A percentile compares a stretch with the other conserved stretches of the same genome.
Conservation (phyloP, 2,113 vertebrate species). For the Edolisoma coerulescens region DNA sequence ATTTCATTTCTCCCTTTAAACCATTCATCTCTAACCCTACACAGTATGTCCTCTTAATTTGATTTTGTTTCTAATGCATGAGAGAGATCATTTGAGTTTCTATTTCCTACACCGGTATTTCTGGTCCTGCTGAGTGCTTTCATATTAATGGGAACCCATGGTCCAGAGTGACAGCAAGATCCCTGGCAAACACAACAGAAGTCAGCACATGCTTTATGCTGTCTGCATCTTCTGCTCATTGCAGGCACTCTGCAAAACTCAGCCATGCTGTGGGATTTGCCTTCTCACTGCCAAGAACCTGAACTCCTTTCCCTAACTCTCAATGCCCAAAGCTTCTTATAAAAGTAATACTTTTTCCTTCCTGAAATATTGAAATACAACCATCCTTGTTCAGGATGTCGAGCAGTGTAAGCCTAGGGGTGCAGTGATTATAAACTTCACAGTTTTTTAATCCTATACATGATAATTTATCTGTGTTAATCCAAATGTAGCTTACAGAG, state of each 20-base stretch:
- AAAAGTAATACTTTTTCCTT: not conserved
- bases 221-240: not conserved
- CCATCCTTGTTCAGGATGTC: not conserved
- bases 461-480: not conserved
- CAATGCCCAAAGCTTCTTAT: not conserved
- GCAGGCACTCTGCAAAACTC: not conserved
- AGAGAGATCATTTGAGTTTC: not conserved
- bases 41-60: not conserved
- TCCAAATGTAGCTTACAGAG: not conserved
- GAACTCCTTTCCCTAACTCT: not conserved
- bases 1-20: not conserved
- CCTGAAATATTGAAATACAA: not conserved
- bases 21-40: not conserved
- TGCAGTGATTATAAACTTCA: not conserved
- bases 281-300: not conserved
- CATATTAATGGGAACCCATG: not conserved
- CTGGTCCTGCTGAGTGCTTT: not conserved
- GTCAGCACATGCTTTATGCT: not conserved
- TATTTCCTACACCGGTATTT: not conserved
- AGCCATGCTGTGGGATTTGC: not conserved
- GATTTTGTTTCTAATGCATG: not conserved
- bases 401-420: not conserved
- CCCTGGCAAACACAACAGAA: not conserved
- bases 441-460: not conserved
- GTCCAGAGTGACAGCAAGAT: not conserved